Evolutionary conservation across 2,113 vertebrate species (phyloP), one percentile per base, ranked within the genome.

Genomic region (Meleagris gallopavo): DNA sequence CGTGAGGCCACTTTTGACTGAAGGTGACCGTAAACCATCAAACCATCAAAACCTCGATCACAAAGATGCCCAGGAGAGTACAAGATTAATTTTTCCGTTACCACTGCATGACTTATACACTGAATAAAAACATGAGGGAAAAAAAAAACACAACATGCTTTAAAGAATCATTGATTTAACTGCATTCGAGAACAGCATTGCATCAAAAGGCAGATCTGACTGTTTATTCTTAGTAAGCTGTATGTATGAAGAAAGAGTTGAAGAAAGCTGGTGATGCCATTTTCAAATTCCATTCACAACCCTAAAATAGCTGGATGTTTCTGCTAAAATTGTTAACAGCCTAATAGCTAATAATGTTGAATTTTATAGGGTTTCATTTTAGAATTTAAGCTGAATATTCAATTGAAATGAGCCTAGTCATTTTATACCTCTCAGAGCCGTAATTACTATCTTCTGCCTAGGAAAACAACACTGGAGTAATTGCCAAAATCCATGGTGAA

Each of bases 311-410:
- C 66, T 65, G 48, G 20, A 75, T 36, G 40, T 57, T 84, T 82
- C 86, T 94, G 80, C 74, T 87, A 93, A 92, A 84, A 93, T 92
- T 82, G 79, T 90, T 92, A 90, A 48, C 40, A 43, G 9, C 40
- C 16, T 62, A 74, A 79, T 29, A 81, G 36, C 38, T 84, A 36
- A 43, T 55, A 75, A 65, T 29, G 25, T 57, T 79, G 82, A 73
- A 88, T 83, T 70, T 58, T 38, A 54, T n/a, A 88, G 85, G 55
- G 36, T 48, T 93, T 89, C 30, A 13, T 29, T 91, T 93, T 43
- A 82, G 76, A 52, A 43, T 90, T 93, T 64, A 81, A 61, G 46
- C 25, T 62, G 48, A 40, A 75, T 86, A 75, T 86, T 92, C 58
- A 40, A 50, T 30, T 76, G 48, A 87, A 84, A 81, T 2, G 20